phyloP scores from a whole-genome alignment of 2,888 invertebrate species.

The Sycophila texana region DNA sequence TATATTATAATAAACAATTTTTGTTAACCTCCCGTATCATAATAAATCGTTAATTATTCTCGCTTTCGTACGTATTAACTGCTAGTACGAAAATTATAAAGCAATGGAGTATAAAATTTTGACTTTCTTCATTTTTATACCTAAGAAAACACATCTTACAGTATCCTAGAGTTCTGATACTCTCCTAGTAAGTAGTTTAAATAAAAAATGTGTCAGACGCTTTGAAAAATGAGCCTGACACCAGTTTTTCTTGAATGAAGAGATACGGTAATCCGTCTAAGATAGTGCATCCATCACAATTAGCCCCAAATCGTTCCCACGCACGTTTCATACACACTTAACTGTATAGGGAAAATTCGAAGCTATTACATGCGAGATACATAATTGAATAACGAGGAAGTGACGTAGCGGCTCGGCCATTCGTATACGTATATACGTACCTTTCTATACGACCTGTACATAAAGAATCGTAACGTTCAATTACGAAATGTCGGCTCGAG shows the following conservation, averaged over 20 bases:
- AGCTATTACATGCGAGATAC: constrained; percentile 34
- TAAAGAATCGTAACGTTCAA: constrained; percentile 45
- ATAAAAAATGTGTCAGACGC: too few relatives aligned
- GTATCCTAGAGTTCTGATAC: too few relatives aligned
- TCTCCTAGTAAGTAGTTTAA: too few relatives aligned
- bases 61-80: too few relatives aligned
- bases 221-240: too few relatives aligned
- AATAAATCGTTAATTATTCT: too few relatives aligned
- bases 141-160: too few relatives aligned
- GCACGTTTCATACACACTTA: constrained; percentile 36
- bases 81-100: too few relatives aligned
- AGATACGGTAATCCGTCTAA: not conserved
- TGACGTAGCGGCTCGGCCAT: not conserved
- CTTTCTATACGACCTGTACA: not conserved
- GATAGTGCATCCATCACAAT: not conserved
- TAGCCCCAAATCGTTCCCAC: constrained; percentile 42
- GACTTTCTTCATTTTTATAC: too few relatives aligned
- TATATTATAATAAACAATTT: too few relatives aligned
- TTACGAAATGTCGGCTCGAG: constrained; percentile 25
- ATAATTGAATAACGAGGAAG: constrained; percentile 50
- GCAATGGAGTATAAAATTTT: too few relatives aligned
- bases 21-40: too few relatives aligned
- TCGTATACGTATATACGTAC: not conserved
- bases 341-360: constrained; percentile 49
- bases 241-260: not conserved